Base-by-base conservation (phyloP, 2,113 vertebrate species). In the Scartelaos histophorus region DNA sequence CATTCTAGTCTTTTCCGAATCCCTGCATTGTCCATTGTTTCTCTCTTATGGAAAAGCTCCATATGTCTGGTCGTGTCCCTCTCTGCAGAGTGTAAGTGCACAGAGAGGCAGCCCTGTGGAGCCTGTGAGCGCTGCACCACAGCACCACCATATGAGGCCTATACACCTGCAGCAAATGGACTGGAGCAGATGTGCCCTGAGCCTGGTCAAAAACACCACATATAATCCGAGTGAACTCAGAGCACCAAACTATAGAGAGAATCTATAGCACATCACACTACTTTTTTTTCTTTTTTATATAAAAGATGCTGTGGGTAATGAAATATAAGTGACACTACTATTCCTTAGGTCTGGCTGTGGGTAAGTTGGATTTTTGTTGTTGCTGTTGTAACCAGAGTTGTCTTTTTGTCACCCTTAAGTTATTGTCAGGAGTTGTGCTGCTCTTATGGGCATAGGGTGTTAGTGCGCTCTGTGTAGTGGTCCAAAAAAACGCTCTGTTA, bases 121-220 rank as follows among this genome's bases (percentile, higher is more conserved):
- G 56, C 21, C 22, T 24, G 12, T 58, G 56, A 58, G 56, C 7
- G 53, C 9, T 54, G 53, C 17, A 21, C n/a, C 22, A 13, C 22
- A 58, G 56, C 11, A 25, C 22, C 25, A 58, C 22, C 25, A 13
- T 24, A 24, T 24, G 22, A 5, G 22, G 56, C 22, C 56, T 15
- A 25, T 58, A 25, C 22, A 25, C 56, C 56, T 25, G 56, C 56
- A 58, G 56, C 56, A 58, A 58, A 58, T 58, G 11, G 56, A 58
- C n/a, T 58, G 56, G 15, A 58, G 56, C 56, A 15, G 12, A 58
- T 54, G 12, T 25, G 22, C 56, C 12, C 22, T 5, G 56, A 58
- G 56, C 22, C 56, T 13, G 22, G 15, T 24, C 56, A 58, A 58
- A 58, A 58, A 58, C 22, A 58, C 15, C 56, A 58, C 9, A 21